These are phyloP conservation scores for Sinopyrophorus schimmeli DNA, from an alignment of 2,888 invertebrate species.

Conservation along the genomic window DNA sequence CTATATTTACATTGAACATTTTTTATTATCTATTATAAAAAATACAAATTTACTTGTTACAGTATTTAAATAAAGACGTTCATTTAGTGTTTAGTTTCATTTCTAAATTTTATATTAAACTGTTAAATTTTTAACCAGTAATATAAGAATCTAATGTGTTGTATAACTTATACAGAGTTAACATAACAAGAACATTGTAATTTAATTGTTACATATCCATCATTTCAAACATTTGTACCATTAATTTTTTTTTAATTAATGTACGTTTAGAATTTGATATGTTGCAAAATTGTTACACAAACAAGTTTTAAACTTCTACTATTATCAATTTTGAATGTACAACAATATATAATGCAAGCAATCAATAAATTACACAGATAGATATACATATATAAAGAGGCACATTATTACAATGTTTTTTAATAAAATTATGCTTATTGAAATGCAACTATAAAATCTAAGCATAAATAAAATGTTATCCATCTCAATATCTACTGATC, in stretches of 20 bases:
- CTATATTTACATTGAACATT: constrained; percentile 7
- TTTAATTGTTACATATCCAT: neutral
- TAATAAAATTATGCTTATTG: constrained; percentile 4
- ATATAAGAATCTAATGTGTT: constrained; percentile 16
- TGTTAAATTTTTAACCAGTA: constrained; percentile 9
- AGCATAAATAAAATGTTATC: no score
- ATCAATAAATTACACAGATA: no score
- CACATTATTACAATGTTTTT: constrained; percentile 10
- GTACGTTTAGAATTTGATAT: constrained; percentile 6
- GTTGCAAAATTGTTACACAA: neutral
- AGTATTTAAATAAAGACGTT: constrained; percentile 8
- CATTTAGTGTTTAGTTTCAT: no score
- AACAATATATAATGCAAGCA: no score
- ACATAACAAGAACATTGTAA: constrained; percentile 5
- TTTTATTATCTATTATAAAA: constrained; percentile 22
- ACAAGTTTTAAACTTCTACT: no score
- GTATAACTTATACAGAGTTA: constrained; percentile 20
- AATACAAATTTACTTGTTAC: constrained; percentile 18
- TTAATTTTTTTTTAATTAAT: constrained; percentile 3
- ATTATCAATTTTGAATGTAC: no score
- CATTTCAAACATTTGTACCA: constrained; percentile 11
- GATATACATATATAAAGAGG: constrained; percentile 9
- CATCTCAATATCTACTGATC: no score
- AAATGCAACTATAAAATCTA: no score
- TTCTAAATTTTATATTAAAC: constrained; percentile 10